Percentiles rank a stretch among this genome's conserved stretches.
Conservation (phyloP, 30 jellyfish, hydroid and myxozoan genomes). For the Pelagia noctiluca region DNA sequence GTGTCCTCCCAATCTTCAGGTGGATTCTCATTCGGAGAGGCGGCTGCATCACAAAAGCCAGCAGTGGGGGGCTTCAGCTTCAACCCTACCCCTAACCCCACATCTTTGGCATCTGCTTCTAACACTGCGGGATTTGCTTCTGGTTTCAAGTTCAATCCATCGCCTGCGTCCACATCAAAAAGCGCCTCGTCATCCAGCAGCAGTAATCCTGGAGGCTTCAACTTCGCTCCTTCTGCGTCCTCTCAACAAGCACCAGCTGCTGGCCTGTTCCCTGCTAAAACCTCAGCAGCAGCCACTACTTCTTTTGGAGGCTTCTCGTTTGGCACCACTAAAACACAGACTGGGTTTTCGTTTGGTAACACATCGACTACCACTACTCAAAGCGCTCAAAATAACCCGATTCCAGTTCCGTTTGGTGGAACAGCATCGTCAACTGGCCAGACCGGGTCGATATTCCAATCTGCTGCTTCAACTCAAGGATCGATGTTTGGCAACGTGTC, state of each 20-base stretch:
- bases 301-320: not conserved
- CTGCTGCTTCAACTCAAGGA: not conserved
- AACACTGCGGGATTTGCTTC: not conserved
- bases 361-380: not conserved
- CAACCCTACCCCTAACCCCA: not conserved
- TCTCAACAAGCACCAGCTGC: not conserved
- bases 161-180: constrained; percentile 5
- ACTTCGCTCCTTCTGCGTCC: constrained; percentile 20
- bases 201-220: constrained; percentile 28
- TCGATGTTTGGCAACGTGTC: too few relatives aligned
- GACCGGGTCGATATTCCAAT: not conserved
- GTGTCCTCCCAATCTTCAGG: not conserved
- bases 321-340: not conserved
- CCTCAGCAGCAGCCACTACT: not conserved
- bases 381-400: not conserved
- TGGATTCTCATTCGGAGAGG: constrained; percentile 41
- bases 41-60: constrained; percentile 18
- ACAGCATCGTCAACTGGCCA: not conserved
- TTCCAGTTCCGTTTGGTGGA: not conserved
- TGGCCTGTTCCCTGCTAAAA: constrained; percentile 54
- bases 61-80: constrained; percentile 9
- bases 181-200: not conserved
- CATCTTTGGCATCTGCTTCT: not conserved
- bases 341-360: not conserved
- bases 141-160: not conserved